phyloP scores from a whole-genome alignment of 2,888 invertebrate species.

The Trypoxylon attenuatum region DNA sequence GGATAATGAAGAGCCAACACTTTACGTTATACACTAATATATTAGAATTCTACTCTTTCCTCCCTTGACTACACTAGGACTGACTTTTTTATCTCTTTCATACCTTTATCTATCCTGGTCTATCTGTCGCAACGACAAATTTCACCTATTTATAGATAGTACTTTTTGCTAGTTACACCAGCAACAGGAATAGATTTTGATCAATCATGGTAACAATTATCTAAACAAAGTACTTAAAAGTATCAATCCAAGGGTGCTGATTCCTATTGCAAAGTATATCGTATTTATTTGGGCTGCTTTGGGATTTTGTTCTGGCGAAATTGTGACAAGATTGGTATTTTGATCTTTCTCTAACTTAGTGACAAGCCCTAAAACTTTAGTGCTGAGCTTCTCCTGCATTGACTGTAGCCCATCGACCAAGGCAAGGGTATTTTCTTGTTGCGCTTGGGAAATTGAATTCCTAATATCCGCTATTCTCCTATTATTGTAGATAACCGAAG shows the following conservation, averaged over 20 bases:
- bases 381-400: slow-evolving; percentile 26
- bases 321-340: background rate
- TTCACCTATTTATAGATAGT: no score
- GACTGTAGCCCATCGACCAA: slow-evolving; percentile 46
- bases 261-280: background rate
- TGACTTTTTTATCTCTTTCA: no score
- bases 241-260: background rate
- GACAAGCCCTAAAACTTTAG: slow-evolving; percentile 3
- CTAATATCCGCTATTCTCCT: slow-evolving; percentile 61
- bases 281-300: background rate
- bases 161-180: no score
- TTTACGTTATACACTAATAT: no score
- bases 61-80: no score
- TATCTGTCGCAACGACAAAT: no score
- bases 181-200: no score
- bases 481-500: slow-evolving; percentile 69
- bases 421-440: slow-evolving; percentile 56
- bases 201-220: no score
- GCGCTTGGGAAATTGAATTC: slow-evolving; percentile 55
- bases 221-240: no score
- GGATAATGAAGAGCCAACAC: no score
- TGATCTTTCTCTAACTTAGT: background rate
- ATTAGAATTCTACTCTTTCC: no score
- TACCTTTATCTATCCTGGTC: no score
- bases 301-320: background rate